Evolutionary conservation across 2,888 invertebrate species (phyloP).

Genomic region (Brenthis hecate): DNA sequence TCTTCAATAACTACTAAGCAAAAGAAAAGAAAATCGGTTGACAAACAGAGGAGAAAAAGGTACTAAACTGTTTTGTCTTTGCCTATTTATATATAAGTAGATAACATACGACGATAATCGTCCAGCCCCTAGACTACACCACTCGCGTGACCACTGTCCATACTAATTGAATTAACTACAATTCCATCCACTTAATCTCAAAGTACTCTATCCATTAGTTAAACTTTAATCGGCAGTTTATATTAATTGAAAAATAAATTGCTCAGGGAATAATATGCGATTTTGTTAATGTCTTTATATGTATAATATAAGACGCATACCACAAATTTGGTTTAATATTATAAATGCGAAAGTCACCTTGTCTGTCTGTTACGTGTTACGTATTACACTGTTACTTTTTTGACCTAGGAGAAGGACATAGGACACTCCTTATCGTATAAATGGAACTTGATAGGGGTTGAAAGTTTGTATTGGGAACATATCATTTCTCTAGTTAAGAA

Average conservation of each 20-base stretch:
- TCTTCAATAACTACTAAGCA: too few species aligned
- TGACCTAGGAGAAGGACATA: too few species aligned
- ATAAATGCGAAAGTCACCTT: neutral
- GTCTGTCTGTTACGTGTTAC: too few species aligned
- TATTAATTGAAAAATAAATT: slow-evolving; percentile 48
- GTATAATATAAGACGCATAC: neutral
- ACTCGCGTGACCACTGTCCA: slow-evolving; percentile 49
- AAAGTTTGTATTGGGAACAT: too few species aligned
- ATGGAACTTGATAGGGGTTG: too few species aligned
- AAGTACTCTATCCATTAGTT: slow-evolving; percentile 48
- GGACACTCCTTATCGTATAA: too few species aligned
- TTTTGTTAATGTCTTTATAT: slow-evolving; percentile 14
- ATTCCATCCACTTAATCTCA: slow-evolving; percentile 64
- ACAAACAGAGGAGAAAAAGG: too few species aligned
- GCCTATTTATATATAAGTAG: neutral
- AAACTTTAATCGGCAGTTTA: slow-evolving; percentile 42
- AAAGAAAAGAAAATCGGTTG: too few species aligned
- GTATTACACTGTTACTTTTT: too few species aligned
- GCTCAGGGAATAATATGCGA: slow-evolving; percentile 36
- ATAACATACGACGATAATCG: neutral
- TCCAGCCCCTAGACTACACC: slow-evolving; percentile 5
- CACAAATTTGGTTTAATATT: neutral
- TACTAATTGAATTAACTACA: slow-evolving; percentile 72
- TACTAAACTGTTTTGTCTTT: too few species aligned
- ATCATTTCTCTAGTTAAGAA: too few species aligned